Conservation (phyloP, 2,888 invertebrate species). For the Tryphoninae sp. region DNA sequence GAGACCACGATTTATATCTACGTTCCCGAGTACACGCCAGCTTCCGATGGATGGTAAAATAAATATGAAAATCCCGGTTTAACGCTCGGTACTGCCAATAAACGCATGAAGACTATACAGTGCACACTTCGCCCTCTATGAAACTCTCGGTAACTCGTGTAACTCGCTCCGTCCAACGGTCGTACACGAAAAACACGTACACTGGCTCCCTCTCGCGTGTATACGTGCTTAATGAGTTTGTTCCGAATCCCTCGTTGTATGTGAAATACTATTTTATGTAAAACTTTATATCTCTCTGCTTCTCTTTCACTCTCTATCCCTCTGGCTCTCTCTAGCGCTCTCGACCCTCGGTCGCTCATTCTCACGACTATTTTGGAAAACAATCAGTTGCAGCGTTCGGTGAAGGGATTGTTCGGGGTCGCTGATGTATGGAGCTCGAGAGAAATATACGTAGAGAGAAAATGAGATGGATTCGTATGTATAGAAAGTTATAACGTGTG, state of each 20-base stretch:
- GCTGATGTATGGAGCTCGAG: constrained; percentile 19
- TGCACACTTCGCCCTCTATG: constrained; percentile 48
- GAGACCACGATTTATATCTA: constrained; percentile 50
- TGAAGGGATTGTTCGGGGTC: constrained; percentile 43
- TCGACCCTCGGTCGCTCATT: constrained; percentile 28
- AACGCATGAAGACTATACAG: constrained; percentile 29
- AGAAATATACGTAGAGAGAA: constrained; percentile 22
- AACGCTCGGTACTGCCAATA: constrained; percentile 48
- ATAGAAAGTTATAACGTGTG: constrained; percentile 19
- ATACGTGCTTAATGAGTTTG: constrained; percentile 53
- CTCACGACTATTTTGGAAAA: constrained; percentile 54
- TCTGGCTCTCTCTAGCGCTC: not conserved
- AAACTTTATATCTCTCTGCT: constrained; percentile 21
- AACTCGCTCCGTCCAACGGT: not conserved
- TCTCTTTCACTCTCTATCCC: constrained; percentile 21
- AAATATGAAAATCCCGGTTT: constrained; percentile 67
- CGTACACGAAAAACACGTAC: not conserved
- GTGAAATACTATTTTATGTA: constrained; percentile 50
- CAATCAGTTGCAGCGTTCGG: constrained; percentile 40
- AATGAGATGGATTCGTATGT: constrained; percentile 23
- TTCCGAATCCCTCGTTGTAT: constrained; percentile 17
- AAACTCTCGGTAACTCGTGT: constrained; percentile 29
- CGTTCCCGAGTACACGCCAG: constrained; percentile 36
- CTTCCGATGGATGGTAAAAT: constrained; percentile 62
- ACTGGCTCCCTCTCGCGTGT: constrained; percentile 13